Base-by-base conservation (phyloP, 1,140 invertebrate species). In the Tetranychus cinnabarinus region DNA sequence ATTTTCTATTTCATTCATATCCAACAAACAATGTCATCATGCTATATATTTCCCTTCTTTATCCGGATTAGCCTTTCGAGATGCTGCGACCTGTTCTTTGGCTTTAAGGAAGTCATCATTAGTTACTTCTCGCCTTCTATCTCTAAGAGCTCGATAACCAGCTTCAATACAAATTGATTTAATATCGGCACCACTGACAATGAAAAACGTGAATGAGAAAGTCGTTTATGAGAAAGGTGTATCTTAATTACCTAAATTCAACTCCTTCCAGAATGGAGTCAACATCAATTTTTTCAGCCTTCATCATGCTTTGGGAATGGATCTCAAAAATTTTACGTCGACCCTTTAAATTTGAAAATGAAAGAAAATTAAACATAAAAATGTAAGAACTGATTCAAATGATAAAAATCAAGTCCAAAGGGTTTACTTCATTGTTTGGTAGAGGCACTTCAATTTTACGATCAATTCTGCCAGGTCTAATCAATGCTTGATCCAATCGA, bases 401-500 rank as follows among this genome's bases (percentile, higher is more conserved):
- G 46, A 47, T n/a, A 47, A 47, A 15, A 12, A 23, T 31, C 31
- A 23, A 23, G 5, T 23, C 23, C 2, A 8, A 6, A 6, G 13
- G 13, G 50, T n/a, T 52, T 33, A 52, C 50, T 33, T 52, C 50
- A 23, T 52, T 8, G 23, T 98, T 95, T 0, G 96, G 96, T 35
- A 97, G 72, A 5, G 96, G 95, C 72, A 99, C 98, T 74, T 99
- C 95, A 65, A 99, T 98, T 76, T 99, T 99, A 65, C 96, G 79
- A 76, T 99, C 96, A 56, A 99, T 78, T 71, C 96, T 82, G 36
- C 92, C 96, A 33, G 96, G 95, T 69, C 96, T 80, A 3, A 99
- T 75, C 0, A 99, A 76, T 8, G 96, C 96, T 52, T 95, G 96
- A 78, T 99, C 96, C 55, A 99, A 73, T 1, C 95, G 99, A 70